Conservation (phyloP, 2,797 vertebrate species). For the Malacoraja senta region DNA sequence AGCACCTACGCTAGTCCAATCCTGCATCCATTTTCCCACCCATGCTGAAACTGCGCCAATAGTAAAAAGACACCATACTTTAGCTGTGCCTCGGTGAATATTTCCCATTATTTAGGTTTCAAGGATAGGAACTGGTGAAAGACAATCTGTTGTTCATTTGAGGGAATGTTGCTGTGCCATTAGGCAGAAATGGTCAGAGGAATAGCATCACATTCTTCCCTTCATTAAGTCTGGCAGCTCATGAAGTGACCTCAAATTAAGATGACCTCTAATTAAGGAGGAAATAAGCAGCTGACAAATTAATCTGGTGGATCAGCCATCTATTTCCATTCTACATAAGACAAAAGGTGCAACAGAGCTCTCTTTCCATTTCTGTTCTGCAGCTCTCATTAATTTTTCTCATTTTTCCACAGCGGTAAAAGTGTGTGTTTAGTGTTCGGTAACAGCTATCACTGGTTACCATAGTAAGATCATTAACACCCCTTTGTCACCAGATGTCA, state of each 20-base stretch:
- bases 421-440: neutral
- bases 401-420: neutral
- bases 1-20: too few relatives aligned
- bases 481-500: slow-evolving; percentile 30
- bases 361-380: neutral
- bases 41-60: too few relatives aligned
- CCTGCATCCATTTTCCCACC: too few relatives aligned
- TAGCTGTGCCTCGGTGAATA: neutral
- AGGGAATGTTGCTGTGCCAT: neutral
- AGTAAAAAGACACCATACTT: too few relatives aligned
- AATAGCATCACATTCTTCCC: neutral
- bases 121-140: neutral
- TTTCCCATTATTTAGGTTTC: neutral
- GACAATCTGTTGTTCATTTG: neutral
- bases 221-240: neutral
- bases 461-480: neutral
- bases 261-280: neutral
- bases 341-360: neutral
- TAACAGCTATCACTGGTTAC: slow-evolving; percentile 1
- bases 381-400: slow-evolving; percentile 22
- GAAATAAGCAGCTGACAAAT: slow-evolving; percentile 8
- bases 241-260: neutral
- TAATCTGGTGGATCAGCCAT: neutral
- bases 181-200: neutral
- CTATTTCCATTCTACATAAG: neutral